Percentiles rank a stretch among this genome's conserved stretches.
Conservation (phyloP, 37 sponge, comb jelly and placozoan species). For the Eunapius fragilis region DNA sequence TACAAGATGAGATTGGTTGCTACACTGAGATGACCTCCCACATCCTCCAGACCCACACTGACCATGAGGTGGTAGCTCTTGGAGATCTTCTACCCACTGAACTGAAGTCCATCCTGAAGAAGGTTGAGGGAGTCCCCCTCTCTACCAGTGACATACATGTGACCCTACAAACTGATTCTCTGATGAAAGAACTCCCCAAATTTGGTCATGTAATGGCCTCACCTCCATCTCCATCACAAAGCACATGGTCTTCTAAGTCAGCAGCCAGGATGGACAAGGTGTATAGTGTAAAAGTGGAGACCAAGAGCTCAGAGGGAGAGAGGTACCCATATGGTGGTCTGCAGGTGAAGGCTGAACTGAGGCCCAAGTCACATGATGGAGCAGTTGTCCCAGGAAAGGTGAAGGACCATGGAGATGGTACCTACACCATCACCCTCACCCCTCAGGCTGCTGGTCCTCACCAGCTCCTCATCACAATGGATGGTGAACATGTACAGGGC, state of each 20-base stretch:
- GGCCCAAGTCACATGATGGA: background rate
- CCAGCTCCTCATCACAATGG: background rate
- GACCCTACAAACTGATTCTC: background rate
- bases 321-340: background rate
- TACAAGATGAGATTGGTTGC: background rate
- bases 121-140: background rate
- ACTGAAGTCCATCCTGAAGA: background rate
- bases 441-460: background rate
- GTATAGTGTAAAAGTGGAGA: background rate
- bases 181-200: background rate
- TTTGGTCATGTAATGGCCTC: background rate
- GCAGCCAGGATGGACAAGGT: background rate
- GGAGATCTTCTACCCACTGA: background rate
- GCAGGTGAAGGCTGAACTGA: background rate
- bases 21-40: background rate
- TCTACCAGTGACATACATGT: background rate
- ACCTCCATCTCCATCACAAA: conserved; percentile 8
- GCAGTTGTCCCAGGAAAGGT: background rate
- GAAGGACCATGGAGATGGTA: background rate
- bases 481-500: background rate
- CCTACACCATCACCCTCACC: background rate
- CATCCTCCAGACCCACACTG: background rate
- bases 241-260: background rate
- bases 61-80: background rate
- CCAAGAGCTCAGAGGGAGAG: background rate